Evolutionary conservation across 2,797 vertebrate species (phyloP).

Genomic region (Scolopax rusticola): DNA sequence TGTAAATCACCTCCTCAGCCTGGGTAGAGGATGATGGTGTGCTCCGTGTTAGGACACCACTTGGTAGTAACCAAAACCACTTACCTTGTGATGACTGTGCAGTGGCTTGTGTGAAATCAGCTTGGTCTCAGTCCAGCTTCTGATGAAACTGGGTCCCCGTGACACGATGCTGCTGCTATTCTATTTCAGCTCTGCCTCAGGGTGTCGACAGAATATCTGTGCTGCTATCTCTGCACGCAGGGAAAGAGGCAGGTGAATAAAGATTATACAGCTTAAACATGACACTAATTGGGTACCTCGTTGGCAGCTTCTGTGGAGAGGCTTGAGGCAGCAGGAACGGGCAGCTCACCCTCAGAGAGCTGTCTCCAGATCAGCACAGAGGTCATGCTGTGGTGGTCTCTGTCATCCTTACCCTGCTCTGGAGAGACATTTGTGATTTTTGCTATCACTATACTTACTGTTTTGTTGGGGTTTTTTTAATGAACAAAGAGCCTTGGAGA

Average conservation of each 20-base stretch:
- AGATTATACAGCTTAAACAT: not conserved
- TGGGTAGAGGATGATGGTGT: not conserved
- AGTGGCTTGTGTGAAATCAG: not conserved
- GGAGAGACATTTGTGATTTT: not conserved
- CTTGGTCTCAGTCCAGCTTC: slow-evolving; percentile 9
- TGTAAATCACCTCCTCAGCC: not conserved
- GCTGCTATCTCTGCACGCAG: not conserved
- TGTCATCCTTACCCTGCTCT: not conserved
- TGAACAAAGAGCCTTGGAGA: not conserved
- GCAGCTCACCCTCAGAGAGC: not conserved
- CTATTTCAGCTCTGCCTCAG: not conserved
- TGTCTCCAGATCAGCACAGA: not conserved
- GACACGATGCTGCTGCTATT: not conserved
- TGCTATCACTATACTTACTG: not conserved
- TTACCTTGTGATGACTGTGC: not conserved
- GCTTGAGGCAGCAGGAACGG: not conserved
- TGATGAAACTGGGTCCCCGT: not conserved
- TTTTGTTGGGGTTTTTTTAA: not conserved
- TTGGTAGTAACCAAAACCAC: not conserved
- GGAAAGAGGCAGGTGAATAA: slow-evolving; percentile 1
- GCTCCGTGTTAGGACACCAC: accelerated
- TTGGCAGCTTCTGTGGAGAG: not conserved
- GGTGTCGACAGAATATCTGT: not conserved
- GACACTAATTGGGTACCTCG: slow-evolving; percentile 13
- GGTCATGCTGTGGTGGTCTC: not conserved